Evolutionary conservation across 2,888 invertebrate species (phyloP).

Genomic region (Cryptocheilus praepositus): DNA sequence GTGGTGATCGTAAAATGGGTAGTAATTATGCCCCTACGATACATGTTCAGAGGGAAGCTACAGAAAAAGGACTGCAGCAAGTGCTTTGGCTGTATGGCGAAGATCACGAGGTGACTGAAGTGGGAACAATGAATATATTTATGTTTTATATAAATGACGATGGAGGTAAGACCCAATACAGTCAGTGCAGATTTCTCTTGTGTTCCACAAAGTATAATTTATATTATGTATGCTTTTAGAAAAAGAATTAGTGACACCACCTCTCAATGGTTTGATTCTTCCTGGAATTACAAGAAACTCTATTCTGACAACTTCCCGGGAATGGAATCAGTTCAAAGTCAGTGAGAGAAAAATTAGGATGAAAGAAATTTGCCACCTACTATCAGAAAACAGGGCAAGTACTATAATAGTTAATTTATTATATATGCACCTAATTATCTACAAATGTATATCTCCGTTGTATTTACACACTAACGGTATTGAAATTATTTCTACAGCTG

Average conservation of each 20-base stretch:
- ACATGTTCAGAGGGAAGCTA: slow-evolving; percentile 87
- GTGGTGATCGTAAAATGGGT: slow-evolving; percentile 96
- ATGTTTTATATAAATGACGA: slow-evolving; percentile 89
- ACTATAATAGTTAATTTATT: background rate
- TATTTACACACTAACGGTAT: background rate
- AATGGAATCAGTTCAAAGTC: slow-evolving; percentile 92
- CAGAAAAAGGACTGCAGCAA: slow-evolving; percentile 89
- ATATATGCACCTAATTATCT: background rate
- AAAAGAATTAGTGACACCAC: slow-evolving; percentile 93
- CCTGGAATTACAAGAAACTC: slow-evolving; percentile 96
- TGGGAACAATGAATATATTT: slow-evolving; percentile 99
- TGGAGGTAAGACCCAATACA: slow-evolving; percentile 82
- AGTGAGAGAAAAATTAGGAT: slow-evolving; percentile 89
- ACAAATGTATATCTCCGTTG: background rate
- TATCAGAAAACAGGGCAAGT: slow-evolving; percentile 88
- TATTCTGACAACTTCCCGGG: slow-evolving; percentile 85
- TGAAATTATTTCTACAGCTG: slow-evolving; percentile 78
- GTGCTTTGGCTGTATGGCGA: slow-evolving; percentile 97
- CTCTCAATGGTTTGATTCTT: slow-evolving; percentile 93
- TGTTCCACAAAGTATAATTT: background rate
- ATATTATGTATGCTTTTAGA: slow-evolving; percentile 78
- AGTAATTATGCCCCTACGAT: slow-evolving; percentile 94
- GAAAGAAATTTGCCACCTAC: slow-evolving; percentile 84
- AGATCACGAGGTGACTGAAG: slow-evolving; percentile 95
- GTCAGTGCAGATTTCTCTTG: background rate